Percentiles rank a stretch among this genome's conserved stretches.
These are phyloP conservation scores for Nomada lathburiana DNA, from an alignment of 2,888 invertebrate genomes.

Conservation along the genomic window DNA sequence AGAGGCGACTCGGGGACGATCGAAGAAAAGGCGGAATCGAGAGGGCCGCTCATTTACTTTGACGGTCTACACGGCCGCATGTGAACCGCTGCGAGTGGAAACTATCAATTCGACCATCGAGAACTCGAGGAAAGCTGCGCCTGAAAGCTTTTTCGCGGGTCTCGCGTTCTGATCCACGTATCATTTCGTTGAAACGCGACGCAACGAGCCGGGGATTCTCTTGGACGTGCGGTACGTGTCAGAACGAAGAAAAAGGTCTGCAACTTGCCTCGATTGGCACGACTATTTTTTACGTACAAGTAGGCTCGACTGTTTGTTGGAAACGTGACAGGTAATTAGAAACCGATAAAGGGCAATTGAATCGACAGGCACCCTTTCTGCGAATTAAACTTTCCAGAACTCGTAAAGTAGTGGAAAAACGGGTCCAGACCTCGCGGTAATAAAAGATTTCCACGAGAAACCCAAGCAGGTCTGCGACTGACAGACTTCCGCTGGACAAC, in stretches of 20 bases:
- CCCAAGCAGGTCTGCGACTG: slow-evolving; percentile 57
- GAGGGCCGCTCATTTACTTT: slow-evolving; percentile 75
- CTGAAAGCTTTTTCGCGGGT: neutral
- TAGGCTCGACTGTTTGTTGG: neutral
- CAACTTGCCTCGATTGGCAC: too few species aligned
- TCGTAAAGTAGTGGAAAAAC: slow-evolving; percentile 35
- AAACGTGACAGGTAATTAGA: slow-evolving; percentile 15
- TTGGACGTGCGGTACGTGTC: too few species aligned
- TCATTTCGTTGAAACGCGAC: neutral
- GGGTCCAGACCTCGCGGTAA: slow-evolving; percentile 38
- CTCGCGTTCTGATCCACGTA: neutral
- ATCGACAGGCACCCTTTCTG: neutral
- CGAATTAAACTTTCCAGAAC: slow-evolving; percentile 57
- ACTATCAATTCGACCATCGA: slow-evolving; percentile 77
- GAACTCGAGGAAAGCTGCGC: slow-evolving; percentile 41
- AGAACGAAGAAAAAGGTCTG: neutral
- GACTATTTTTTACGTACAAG: neutral
- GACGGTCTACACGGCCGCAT: slow-evolving; percentile 67
- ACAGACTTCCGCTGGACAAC: slow-evolving; percentile 65
- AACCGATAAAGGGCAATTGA: slow-evolving; percentile 2
- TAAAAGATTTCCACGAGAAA: slow-evolving; percentile 58
- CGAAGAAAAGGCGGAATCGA: slow-evolving; percentile 31
- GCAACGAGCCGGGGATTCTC: neutral
- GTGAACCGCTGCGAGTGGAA: slow-evolving; percentile 63
- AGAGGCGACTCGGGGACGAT: slow-evolving; percentile 53